Conservation (phyloP, 2,888 invertebrate genomes). For the Lottia gigantea region DNA sequence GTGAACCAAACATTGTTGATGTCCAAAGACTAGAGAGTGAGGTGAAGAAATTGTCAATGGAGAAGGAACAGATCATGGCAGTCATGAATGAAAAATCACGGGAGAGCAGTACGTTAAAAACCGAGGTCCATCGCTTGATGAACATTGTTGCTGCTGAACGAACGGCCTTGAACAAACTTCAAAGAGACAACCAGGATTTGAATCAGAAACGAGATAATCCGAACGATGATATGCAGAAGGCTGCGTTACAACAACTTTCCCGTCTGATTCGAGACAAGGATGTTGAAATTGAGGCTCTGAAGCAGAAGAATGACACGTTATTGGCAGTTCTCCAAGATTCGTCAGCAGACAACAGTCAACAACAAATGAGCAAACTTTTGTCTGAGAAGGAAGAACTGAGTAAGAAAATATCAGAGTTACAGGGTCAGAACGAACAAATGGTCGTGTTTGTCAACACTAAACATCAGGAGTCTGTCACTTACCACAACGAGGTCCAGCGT, state of each 20-base stretch:
- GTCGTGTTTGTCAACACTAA: slow-evolving; percentile 76
- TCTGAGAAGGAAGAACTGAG: slow-evolving; percentile 69
- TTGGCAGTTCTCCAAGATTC: slow-evolving; percentile 63
- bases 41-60: slow-evolving; percentile 52
- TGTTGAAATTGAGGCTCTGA: slow-evolving; percentile 68
- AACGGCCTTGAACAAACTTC: slow-evolving; percentile 64
- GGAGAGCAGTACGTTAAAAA: slow-evolving; percentile 64
- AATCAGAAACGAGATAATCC: slow-evolving; percentile 36
- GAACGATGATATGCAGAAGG: slow-evolving; percentile 66
- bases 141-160: slow-evolving; percentile 65
- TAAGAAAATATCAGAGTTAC: slow-evolving; percentile 76
- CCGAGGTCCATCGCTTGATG: slow-evolving; percentile 67
- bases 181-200: slow-evolving; percentile 62
- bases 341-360: slow-evolving; percentile 40
- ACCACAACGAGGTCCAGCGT: slow-evolving; percentile 87
- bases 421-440: slow-evolving; percentile 68
- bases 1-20: slow-evolving; percentile 49
- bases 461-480: slow-evolving; percentile 85
- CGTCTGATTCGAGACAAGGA: slow-evolving; percentile 68
- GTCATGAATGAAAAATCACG: slow-evolving; percentile 68
- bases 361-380: slow-evolving; percentile 62
- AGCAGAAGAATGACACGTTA: slow-evolving; percentile 66
- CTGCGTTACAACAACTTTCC: slow-evolving; percentile 67
- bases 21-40: slow-evolving; percentile 60
- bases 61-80: slow-evolving; percentile 67